Evolutionary conservation across 2,797 vertebrate genomes (phyloP).

Genomic region (Eulemur mongoz): DNA sequence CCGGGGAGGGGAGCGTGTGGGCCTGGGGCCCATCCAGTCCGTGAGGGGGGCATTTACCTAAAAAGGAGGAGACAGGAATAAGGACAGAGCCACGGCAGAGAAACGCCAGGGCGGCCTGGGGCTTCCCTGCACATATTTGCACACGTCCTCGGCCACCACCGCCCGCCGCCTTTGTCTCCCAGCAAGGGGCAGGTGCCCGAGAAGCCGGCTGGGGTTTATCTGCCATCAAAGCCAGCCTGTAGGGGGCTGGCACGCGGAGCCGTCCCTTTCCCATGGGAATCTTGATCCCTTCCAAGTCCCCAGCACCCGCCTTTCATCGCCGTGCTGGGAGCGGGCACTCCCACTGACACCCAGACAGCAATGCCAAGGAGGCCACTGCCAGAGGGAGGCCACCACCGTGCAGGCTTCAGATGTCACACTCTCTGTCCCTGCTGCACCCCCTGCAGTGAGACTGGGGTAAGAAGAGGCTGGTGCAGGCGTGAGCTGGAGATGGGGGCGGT

Average conservation of each 20-base stretch:
- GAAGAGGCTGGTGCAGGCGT: background rate
- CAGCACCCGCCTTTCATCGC: background rate
- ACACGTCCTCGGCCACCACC: background rate
- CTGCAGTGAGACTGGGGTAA: background rate
- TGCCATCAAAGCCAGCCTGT: background rate
- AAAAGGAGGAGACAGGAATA: background rate
- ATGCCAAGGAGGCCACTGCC: background rate
- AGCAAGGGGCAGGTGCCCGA: background rate
- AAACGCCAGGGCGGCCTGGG: background rate
- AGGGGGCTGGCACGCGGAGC: background rate
- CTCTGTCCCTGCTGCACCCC: background rate
- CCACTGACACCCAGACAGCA: background rate
- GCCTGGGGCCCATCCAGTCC: background rate
- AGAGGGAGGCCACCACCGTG: background rate
- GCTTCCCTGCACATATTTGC: background rate
- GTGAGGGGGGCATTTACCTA: background rate
- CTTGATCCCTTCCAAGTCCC: background rate
- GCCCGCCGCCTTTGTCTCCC: background rate
- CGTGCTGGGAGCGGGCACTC: background rate
- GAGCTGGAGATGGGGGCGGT: background rate
- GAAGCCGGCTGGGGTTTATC: background rate
- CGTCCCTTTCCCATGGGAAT: background rate
- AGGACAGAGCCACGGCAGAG: background rate
- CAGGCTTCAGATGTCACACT: background rate
- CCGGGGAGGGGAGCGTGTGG: background rate